Evolutionary conservation across 2,888 invertebrate genomes (phyloP).

Genomic region (Tanypteryx hageni): DNA sequence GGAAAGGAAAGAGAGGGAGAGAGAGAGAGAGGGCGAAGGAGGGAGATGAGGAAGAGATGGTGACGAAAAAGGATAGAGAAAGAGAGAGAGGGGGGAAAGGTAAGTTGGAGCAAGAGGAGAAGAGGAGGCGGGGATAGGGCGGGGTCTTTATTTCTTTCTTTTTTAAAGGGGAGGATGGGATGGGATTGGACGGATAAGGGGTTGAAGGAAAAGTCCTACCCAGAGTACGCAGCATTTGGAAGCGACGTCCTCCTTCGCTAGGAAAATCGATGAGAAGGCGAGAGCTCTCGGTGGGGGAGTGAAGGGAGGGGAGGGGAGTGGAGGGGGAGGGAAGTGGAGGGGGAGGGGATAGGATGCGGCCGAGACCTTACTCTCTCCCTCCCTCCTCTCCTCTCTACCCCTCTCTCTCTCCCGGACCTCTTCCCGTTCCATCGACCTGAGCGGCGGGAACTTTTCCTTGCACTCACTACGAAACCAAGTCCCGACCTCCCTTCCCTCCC

Average conservation of each 20-base stretch:
- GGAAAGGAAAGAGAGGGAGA: background rate
- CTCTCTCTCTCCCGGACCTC: background rate
- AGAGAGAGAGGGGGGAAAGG: background rate
- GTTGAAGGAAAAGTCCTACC: background rate
- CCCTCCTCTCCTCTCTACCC: background rate
- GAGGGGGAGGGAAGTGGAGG: background rate
- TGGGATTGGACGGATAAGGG: background rate
- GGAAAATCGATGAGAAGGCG: background rate
- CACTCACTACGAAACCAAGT: background rate
- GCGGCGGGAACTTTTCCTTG: background rate
- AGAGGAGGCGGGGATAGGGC: background rate
- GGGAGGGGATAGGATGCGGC: background rate
- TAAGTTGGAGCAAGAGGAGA: no score
- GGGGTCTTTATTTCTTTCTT: background rate
- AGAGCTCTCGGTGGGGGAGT: background rate
- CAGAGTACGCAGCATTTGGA: background rate
- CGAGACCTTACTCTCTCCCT: slow-evolving; percentile 26
- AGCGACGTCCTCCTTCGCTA: slow-evolving; percentile 4
- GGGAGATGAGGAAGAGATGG: background rate
- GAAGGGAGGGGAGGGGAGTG: background rate
- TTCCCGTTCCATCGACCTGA: background rate
- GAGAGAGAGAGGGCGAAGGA: background rate
- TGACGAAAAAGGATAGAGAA: background rate
- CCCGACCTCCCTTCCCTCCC: background rate
- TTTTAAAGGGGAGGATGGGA: background rate